phyloP scores from a whole-genome alignment of 2,888 invertebrate species.

The Tipula lateralis region DNA sequence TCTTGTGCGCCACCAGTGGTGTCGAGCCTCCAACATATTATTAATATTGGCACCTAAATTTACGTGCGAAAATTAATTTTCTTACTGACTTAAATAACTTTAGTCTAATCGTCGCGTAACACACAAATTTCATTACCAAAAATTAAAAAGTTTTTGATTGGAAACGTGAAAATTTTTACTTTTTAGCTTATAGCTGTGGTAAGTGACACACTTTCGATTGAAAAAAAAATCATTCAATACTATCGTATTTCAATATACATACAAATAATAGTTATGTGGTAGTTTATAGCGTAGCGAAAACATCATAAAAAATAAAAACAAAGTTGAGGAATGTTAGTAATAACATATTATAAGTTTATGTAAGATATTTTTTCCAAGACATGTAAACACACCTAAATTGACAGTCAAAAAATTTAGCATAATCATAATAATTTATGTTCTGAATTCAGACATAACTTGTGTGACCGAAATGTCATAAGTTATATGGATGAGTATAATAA shows the following conservation, averaged over 20 bases:
- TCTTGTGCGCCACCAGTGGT: background rate
- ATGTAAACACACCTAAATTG: too few relatives aligned
- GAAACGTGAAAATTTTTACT: background rate
- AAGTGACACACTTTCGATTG: background rate
- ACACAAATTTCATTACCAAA: background rate
- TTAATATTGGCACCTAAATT: background rate
- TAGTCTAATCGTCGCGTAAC: background rate
- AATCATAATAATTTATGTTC: too few relatives aligned
- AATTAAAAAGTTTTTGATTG: background rate
- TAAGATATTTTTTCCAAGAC: background rate
- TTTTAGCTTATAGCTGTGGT: background rate
- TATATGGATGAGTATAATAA: too few relatives aligned
- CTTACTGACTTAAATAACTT: background rate
- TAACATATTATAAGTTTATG: background rate
- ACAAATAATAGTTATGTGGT: background rate
- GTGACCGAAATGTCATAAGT: too few relatives aligned
- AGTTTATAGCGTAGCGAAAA: background rate
- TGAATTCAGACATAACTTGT: too few relatives aligned
- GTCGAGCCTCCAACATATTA: background rate
- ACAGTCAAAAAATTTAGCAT: too few relatives aligned
- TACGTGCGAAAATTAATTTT: background rate
- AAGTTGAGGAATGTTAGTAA: background rate
- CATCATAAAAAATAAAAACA: background rate
- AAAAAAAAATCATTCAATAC: background rate
- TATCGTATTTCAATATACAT: background rate